Conservation (phyloP, 2,888 invertebrate species). For the Heteromurus nitidus region DNA sequence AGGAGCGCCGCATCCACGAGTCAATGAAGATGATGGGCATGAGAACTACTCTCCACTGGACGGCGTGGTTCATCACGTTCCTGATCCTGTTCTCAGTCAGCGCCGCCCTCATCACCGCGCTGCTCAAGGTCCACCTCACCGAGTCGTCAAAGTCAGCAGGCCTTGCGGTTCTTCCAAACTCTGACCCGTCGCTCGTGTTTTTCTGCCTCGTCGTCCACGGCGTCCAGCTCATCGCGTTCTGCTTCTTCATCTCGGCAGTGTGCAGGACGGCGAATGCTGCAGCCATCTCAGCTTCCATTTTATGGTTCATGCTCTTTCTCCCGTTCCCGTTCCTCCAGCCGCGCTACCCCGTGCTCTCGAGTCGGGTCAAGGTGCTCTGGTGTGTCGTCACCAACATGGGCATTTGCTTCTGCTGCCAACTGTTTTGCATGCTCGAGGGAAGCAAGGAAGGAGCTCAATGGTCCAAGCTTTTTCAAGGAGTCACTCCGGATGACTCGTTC, state of each 20-base stretch:
- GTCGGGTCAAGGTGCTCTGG: conserved; percentile 80
- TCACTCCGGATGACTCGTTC: conserved; percentile 69
- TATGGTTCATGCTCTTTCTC: conserved; percentile 81
- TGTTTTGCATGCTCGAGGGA: conserved; percentile 85
- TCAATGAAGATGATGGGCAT: conserved; percentile 95
- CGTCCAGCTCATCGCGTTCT: conserved; percentile 84
- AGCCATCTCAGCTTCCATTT: conserved; percentile 84
- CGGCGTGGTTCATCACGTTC: conserved; percentile 89
- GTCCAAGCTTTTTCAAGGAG: conserved; percentile 63
- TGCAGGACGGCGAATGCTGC: conserved; percentile 84
- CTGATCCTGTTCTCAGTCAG: conserved; percentile 82
- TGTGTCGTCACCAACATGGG: conserved; percentile 85
- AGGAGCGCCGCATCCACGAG: conserved; percentile 79
- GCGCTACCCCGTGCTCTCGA: conserved; percentile 78
- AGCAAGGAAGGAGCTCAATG: conserved; percentile 73
- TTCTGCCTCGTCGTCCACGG: conserved; percentile 84
- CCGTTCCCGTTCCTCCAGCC: conserved; percentile 83
- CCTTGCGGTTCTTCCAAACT: conserved; percentile 76
- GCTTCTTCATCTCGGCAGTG: conserved; percentile 86
- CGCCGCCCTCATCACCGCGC: conserved; percentile 75
- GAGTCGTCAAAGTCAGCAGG: conserved; percentile 31
- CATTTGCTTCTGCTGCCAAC: conserved; percentile 86
- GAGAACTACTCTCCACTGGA: conserved; percentile 88
- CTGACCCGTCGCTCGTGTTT: conserved; percentile 82
- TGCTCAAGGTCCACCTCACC: conserved; percentile 63